Evolutionary conservation across 2,797 vertebrate genomes (phyloP).

Genomic region (Mionectes olivaceus): DNA sequence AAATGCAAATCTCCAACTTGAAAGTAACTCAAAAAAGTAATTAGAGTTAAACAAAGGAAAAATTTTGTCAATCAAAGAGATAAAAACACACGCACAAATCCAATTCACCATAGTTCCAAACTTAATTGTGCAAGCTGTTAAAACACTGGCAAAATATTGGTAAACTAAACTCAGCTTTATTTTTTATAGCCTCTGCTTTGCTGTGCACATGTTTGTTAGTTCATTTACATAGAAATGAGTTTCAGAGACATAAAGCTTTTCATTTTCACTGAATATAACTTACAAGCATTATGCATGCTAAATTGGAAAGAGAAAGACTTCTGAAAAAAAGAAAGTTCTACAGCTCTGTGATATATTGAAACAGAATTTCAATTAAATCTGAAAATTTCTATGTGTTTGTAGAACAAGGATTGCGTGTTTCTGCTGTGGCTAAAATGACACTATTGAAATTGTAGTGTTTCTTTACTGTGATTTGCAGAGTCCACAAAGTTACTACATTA

Average conservation of each 20-base stretch:
- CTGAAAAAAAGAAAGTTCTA: not conserved
- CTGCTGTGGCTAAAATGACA: not conserved
- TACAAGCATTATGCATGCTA: conserved; percentile 45
- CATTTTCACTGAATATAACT: conserved; percentile 61
- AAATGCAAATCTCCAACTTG: conserved; percentile 7
- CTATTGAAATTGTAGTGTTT: not conserved
- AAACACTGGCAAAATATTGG: conserved; percentile 65
- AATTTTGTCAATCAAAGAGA: conserved; percentile 40
- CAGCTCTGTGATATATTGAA: not conserved
- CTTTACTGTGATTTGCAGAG: not conserved
- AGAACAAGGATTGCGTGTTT: not conserved
- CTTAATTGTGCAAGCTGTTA: conserved; percentile 60
- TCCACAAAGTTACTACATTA: not conserved
- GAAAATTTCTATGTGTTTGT: not conserved
- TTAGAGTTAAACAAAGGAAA: conserved; percentile 44
- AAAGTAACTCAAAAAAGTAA: conserved; percentile 34
- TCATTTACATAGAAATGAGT: conserved; percentile 71
- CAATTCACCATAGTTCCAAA: conserved; percentile 31
- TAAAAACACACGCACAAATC: conserved; percentile 16
- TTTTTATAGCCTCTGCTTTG: conserved; percentile 52
- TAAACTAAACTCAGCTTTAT: conserved; percentile 55
- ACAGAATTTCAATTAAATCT: conserved; percentile 19
- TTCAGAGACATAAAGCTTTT: conserved; percentile 57
- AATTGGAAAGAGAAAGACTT: conserved; percentile 32
- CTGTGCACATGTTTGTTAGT: conserved; percentile 40